Percentiles rank a stretch among this genome's conserved stretches.
Evolutionary conservation across 2,888 invertebrate species (phyloP).

Genomic region (Caradrina kadenii): DNA sequence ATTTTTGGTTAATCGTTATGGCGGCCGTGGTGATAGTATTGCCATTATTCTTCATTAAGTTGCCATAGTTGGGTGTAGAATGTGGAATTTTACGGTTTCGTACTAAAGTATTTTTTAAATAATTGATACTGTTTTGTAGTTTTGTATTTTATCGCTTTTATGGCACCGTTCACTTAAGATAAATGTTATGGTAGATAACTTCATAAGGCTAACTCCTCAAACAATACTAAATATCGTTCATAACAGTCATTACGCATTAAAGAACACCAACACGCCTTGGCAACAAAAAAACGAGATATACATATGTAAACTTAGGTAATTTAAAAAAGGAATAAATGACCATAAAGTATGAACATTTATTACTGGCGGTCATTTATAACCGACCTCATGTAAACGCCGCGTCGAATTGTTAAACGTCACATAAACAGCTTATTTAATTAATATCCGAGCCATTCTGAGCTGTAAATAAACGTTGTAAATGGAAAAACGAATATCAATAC

Average conservation of each 20-base stretch:
- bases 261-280: constrained; percentile 2
- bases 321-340: constrained; percentile 14
- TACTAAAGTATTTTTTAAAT: constrained; percentile 1
- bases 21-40: constrained; percentile 11
- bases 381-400: constrained; percentile 28
- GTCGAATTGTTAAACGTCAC: constrained; percentile 38
- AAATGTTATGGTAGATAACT: neutral
- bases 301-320: neutral
- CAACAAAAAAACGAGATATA: constrained; percentile 1
- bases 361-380: constrained; percentile 37
- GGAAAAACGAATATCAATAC: no score
- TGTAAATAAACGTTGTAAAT: no score
- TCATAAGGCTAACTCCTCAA: neutral
- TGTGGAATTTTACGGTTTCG: constrained; percentile 11
- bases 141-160: constrained; percentile 5
- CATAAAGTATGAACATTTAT: constrained; percentile 34
- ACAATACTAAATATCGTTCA: neutral
- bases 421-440: constrained; percentile 35
- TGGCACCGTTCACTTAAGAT: neutral
- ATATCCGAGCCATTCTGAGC: constrained; percentile 18
- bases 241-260: constrained; percentile 13
- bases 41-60: constrained; percentile 41
- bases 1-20: constrained; percentile 49
- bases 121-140: constrained; percentile 1
- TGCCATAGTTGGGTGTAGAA: constrained; percentile 11